Conservation (phyloP, 2,888 invertebrate species). For the Ischnura elegans region DNA sequence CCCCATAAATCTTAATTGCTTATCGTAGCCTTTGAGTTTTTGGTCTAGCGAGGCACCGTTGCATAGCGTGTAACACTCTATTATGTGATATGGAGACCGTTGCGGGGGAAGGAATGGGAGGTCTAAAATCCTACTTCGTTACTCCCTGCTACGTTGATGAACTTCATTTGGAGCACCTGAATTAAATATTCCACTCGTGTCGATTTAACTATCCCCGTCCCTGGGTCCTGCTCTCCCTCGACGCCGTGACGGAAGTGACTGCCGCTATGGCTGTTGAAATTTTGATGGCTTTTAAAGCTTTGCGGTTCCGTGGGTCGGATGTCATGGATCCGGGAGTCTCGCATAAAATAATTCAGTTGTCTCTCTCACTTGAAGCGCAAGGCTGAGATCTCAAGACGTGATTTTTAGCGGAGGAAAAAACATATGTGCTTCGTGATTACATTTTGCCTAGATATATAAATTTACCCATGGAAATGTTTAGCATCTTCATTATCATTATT, state of each 20-base stretch:
- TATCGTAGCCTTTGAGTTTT: conserved; percentile 5
- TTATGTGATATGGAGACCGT: conserved; percentile 40
- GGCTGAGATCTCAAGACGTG: no score
- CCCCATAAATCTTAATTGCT: conserved; percentile 43
- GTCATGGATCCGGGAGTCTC: not conserved
- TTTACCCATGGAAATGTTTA: no score
- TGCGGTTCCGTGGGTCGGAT: not conserved
- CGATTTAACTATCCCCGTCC: not conserved
- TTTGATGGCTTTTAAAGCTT: not conserved
- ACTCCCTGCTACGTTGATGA: conserved; percentile 45
- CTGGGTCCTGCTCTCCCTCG: conserved; percentile 34
- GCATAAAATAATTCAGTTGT: not conserved
- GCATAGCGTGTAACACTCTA: not conserved
- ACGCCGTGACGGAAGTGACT: not conserved
- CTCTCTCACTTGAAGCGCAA: not conserved
- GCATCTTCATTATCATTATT: no score
- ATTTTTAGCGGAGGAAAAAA: not conserved
- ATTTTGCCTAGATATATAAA: no score
- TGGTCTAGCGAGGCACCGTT: not conserved
- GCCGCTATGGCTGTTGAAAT: conserved; percentile 37
- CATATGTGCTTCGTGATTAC: no score
- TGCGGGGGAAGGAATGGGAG: not conserved
- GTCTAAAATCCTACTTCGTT: conserved; percentile 15
- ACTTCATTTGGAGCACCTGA: conserved; percentile 43
- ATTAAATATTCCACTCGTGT: conserved; percentile 48